Base-by-base conservation (phyloP, 2,888 invertebrate genomes). In the Nowickia ferox region DNA sequence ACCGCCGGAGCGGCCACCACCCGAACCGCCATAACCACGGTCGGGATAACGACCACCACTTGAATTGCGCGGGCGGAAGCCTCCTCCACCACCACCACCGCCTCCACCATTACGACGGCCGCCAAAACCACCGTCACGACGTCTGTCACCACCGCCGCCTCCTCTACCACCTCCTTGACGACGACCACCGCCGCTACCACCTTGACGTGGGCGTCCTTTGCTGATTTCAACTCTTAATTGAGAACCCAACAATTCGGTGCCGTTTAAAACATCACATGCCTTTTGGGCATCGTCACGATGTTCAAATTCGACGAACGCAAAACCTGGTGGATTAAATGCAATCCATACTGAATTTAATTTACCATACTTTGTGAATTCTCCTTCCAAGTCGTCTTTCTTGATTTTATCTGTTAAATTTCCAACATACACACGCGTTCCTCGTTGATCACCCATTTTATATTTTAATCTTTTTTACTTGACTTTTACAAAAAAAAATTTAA, bases 221-320 rank as follows among this genome's bases (percentile, higher is more conserved):
- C 97, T 97, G 89, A 97, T 96, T 93, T 98, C 97, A 86, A 98
- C 97, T 90, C 97, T 95, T 88, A 98, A 94, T 90, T 97, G 97
- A 89, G 96, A 96, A 89, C 97, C 97, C 94, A 97, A 94, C 91
- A 97, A 95, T 93, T 97, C 97, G 88, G 96, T 95, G 87, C 97
- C 97, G 91, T 98, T 97, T 94, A 98, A 95, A 91, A 96, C 96
- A 87, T 93, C 92, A 93, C 97, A 97, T 87, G 98, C 98, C 91
- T 96, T 96, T 92, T 97, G 97, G 53, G 98, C 98, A 93, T 98
- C 97, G 91, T 96, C 96, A 93, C 96, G 95, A 93, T 96, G 97
- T 92, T 96, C 96, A 93, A 97, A 98, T 94, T 98, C 97, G 93
- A 98, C 97, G 94, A 98, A 98, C 88, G 97, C 98, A 93, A 98